Conservation (phyloP, 53 echinoderm and acorn worm species). For the Mesocentrotus franciscanus region DNA sequence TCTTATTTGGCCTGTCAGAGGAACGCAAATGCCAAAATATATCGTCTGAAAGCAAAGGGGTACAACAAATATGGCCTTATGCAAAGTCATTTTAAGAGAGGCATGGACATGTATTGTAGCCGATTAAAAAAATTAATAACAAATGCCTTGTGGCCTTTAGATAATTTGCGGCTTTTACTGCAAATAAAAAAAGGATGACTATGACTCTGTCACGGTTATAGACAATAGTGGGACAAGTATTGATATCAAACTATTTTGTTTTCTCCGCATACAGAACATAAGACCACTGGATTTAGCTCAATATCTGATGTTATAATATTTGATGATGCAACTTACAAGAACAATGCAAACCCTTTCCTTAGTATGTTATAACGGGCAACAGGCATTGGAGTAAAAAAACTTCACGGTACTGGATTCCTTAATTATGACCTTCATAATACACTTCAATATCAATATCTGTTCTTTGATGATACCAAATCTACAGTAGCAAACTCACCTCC, state of each 20-base stretch:
- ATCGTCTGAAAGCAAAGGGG: not conserved
- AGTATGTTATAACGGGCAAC: too few relatives aligned
- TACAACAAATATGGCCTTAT: not conserved
- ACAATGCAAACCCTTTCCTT: too few relatives aligned
- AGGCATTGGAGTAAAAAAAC: too few relatives aligned
- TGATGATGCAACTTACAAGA: too few relatives aligned
- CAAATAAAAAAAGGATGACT: not conserved
- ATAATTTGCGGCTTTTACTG: not conserved
- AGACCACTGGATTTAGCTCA: too few relatives aligned
- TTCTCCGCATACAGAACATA: too few relatives aligned
- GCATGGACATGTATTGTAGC: not conserved
- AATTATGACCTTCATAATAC: too few relatives aligned
- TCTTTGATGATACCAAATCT: not conserved
- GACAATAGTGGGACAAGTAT: not conserved
- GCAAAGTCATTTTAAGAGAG: not conserved
- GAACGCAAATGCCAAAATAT: not conserved
- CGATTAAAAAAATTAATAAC: not conserved
- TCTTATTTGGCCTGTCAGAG: not conserved
- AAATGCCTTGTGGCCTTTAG: too few relatives aligned
- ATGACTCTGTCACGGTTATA: not conserved
- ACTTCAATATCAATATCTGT: too few relatives aligned
- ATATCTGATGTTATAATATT: too few relatives aligned
- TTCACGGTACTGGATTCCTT: too few relatives aligned
- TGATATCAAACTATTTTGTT: too few relatives aligned
- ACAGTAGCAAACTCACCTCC: slow-evolving; percentile 72